Base-by-base conservation (phyloP, 1,140 invertebrate species). In the Dryas iulia region DNA sequence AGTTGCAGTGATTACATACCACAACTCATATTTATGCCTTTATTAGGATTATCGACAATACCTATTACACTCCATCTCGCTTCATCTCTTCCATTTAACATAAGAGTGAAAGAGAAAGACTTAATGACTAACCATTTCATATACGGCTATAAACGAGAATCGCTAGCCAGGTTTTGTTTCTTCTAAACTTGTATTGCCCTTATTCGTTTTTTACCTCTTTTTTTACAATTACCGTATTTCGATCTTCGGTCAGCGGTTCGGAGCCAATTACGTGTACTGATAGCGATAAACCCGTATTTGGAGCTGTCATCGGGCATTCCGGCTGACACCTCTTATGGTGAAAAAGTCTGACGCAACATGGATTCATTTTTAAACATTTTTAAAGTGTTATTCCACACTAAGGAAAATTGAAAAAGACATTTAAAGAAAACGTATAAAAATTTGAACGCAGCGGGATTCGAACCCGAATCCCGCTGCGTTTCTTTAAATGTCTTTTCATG, bases 241-340 rank as follows among this genome's bases (percentile, higher is more conserved):
- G 77, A 82, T 78, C 63, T 66, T 64, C 54, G 60, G 70, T 26
- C 23, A 53, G 23, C 18, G 26, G 31, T 59, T 28, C 62, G 62
- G 53, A 35, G 30, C 54, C 78, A 81, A 87, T 85, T 87, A 86
- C 74, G 73, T 79, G 71, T 84, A 79, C 79, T 83, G 74, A 82
- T 84, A 82, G 78, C 72, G 75, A 80, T 83, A 81, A 79, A 69
- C 39, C 74, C 80, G 28, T 84, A 83, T 81, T 77, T 71, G 79
- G 79, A 28, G 31, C 71, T 74, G 66, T 77, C 78, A 81, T 77
- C 71, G 61, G 33, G 70, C 75, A 76, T 79, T 73, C 67, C 76
- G 26, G 57, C 61, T 71, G 59, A 75, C 69, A 75, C 73, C 74
- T 77, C 62, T 71, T 79, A 81, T 71, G 75, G 80, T 54, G 71